These are phyloP conservation scores for Tetrao urogallus DNA, from an alignment of 2,113 vertebrate species.

Conservation along the genomic window DNA sequence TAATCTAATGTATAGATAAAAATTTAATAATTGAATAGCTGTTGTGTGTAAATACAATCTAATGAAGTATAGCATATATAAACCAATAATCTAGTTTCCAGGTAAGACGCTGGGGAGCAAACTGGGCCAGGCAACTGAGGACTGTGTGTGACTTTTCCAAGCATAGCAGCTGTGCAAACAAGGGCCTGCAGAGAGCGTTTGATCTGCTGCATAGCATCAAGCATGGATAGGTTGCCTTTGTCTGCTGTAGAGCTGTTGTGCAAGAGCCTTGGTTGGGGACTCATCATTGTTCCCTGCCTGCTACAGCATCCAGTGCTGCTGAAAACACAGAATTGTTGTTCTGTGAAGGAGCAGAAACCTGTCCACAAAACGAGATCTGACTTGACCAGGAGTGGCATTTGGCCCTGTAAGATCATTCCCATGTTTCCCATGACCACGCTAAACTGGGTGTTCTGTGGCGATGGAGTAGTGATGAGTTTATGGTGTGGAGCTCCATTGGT, in stretches of 20 bases:
- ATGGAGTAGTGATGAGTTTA: not conserved
- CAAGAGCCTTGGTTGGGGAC: not conserved
- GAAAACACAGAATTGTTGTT: not conserved
- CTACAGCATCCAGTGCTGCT: not conserved
- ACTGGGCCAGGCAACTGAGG: not conserved
- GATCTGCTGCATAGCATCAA: not conserved
- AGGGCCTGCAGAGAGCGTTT: not conserved
- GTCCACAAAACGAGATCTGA: accelerated
- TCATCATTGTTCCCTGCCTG: not conserved
- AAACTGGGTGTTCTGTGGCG: accelerated
- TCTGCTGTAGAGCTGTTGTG: not conserved
- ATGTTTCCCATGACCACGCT: accelerated
- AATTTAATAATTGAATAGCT: not conserved
- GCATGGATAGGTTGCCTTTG: not conserved
- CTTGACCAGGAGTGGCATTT: not conserved
- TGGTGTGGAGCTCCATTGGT: not conserved
- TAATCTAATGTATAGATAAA: not conserved
- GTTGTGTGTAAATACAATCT: not conserved
- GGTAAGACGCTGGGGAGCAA: not conserved
- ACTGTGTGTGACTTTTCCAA: not conserved
- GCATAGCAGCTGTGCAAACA: conserved; percentile 35
- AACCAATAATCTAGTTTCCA: not conserved
- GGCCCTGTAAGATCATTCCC: not conserved
- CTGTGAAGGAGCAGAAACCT: not conserved
- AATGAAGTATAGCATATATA: not conserved